These are phyloP conservation scores for Volucella inanis DNA, from an alignment of 2,888 invertebrate genomes.

Conservation along the genomic window DNA sequence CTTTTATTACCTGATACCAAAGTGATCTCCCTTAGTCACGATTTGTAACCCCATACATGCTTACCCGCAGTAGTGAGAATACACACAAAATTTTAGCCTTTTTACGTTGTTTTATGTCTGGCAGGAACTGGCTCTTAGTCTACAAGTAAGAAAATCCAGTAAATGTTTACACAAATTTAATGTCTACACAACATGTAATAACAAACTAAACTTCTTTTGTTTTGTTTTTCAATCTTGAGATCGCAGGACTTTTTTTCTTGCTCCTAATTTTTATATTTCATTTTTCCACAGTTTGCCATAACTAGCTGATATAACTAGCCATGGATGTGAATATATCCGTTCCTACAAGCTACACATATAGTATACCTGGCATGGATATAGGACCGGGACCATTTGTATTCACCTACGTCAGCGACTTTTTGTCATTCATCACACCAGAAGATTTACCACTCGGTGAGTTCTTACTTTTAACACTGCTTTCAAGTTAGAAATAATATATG, in stretches of 20 bases:
- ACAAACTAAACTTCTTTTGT: conserved; percentile 20
- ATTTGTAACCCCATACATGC: no score
- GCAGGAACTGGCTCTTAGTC: no score
- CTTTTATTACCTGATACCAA: no score
- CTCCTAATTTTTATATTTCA: neutral
- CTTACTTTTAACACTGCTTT: neutral
- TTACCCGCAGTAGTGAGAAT: no score
- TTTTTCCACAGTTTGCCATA: conserved; percentile 78
- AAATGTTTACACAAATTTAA: conserved; percentile 25
- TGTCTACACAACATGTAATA: neutral
- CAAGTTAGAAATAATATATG: neutral
- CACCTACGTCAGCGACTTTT: conserved; percentile 82
- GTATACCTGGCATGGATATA: conserved; percentile 82
- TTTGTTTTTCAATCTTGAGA: conserved; percentile 16
- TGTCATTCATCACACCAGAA: conserved; percentile 83
- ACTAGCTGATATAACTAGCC: conserved; percentile 84
- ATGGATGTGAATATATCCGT: conserved; percentile 75
- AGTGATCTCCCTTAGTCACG: no score
- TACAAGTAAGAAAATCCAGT: neutral
- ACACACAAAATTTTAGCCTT: no score
- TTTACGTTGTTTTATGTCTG: no score
- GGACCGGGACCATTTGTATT: conserved; percentile 82
- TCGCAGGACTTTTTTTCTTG: conserved; percentile 13
- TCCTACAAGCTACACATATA: conserved; percentile 81
- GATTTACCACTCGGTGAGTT: conserved; percentile 83